Percentiles rank a stretch among this genome's conserved stretches.
Conservation (phyloP, 2,113 vertebrate genomes). For the Platichthys stellatus region DNA sequence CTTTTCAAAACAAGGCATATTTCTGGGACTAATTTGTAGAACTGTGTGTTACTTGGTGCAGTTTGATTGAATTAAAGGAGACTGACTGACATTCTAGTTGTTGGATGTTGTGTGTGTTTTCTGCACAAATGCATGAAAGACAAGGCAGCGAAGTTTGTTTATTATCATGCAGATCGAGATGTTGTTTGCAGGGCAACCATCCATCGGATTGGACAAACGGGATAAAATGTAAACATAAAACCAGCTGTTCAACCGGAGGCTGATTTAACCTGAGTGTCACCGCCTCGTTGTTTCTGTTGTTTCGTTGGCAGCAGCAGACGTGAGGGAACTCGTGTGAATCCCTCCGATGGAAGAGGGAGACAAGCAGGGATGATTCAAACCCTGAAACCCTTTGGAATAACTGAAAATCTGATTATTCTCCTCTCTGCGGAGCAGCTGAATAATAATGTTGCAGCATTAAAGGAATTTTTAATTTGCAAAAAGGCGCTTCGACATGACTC, state of each 20-base stretch:
- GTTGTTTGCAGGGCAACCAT: constrained; percentile 11
- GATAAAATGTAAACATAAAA: constrained; percentile 7
- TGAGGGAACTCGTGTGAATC: constrained; percentile 15
- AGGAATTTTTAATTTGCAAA: constrained; percentile 52
- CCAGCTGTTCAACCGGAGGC: not conserved
- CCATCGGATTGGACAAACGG: not conserved
- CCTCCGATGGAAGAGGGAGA: constrained; percentile 25
- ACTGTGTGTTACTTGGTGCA: too few relatives aligned
- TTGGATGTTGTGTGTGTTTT: too few relatives aligned
- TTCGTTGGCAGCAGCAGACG: constrained; percentile 5
- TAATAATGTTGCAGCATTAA: constrained; percentile 46
- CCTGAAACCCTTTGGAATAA: constrained; percentile 8
- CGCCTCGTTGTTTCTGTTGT: not conserved
- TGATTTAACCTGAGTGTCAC: not conserved
- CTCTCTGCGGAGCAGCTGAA: constrained; percentile 27
- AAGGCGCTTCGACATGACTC: constrained; percentile 22
- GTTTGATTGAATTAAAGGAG: too few relatives aligned
- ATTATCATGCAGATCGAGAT: constrained; percentile 17
- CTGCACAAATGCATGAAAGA: not conserved
- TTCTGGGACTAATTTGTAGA: too few relatives aligned
- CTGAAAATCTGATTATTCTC: constrained; percentile 12
- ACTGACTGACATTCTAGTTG: too few relatives aligned
- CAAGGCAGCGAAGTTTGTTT: not conserved
- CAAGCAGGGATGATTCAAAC: constrained; percentile 2
- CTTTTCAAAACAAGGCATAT: too few relatives aligned